Base-by-base conservation (phyloP, 2,888 invertebrate species). In the Drosophila imparisetae region DNA sequence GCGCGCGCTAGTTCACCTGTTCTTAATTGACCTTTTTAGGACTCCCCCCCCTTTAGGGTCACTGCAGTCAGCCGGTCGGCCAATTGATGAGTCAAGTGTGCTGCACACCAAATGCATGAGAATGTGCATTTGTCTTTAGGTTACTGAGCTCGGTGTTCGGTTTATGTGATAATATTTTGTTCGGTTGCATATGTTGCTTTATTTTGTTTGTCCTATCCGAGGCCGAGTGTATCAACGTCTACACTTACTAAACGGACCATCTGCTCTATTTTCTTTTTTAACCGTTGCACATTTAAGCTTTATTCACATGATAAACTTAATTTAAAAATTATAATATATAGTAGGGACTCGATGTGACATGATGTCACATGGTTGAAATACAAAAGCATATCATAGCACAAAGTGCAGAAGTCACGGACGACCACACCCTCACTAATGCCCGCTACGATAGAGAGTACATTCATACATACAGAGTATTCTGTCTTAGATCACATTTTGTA, bases 1-100 rank as follows among this genome's bases (percentile, higher is more conserved):
- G 70, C 77, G 68, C 75, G 68, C 73, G 54, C 50, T 60, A 57
- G 66, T 73, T 86, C 90, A 90, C 86, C 86, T 90, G 86, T 89
- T 89, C 77, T 79, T 89, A 89, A 90, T 89, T 90, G 84, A 89
- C 85, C 88, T 89, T 89, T 85, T 85, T 50, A 54, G 54, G 65
- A 59, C 57, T 66, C 42, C 42, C 70, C 69, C 70, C 55, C 63
- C 69, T 45, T 61, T 68, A 64, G 64, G 73, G 76, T 84, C 84
- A 75, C 13, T 58, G 61, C n/a, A 57, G 61, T 38, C 61, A 57
- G 57, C 57, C n/a, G 57, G 38, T 57, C 57, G 29, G 73, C 69
- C 73, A 68, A 40, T 50, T 34, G 54, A 62, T 49, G 62, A 63
- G 57, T 63, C 77, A 66, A 71, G 81, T 78, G 64, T 40, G 15